phyloP scores from a whole-genome alignment of 2,113 vertebrate genomes.

The Potamarius usumacintae region DNA sequence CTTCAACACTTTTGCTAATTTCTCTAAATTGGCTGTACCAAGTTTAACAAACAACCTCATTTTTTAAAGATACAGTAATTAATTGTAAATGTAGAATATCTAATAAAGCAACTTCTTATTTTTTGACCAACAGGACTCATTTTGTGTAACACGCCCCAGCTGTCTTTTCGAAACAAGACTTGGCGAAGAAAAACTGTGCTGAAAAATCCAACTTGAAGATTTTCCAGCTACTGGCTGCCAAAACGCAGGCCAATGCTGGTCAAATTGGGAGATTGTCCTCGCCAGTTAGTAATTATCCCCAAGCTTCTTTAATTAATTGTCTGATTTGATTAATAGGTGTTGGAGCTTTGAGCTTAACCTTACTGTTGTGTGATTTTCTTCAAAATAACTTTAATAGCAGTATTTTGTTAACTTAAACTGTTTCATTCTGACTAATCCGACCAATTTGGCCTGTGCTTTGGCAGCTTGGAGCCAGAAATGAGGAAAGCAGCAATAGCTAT shows the following conservation, averaged over 20 bases:
- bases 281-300: background rate
- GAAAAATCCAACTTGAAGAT: background rate
- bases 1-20: no score
- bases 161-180: background rate
- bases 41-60: no score
- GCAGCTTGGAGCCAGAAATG: background rate
- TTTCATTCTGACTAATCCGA: background rate
- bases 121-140: no score
- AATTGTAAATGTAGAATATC: no score
- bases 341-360: background rate
- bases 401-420: background rate
- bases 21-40: no score
- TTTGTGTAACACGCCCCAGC: no score
- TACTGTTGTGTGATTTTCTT: background rate
- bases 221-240: background rate
- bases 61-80: no score
- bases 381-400: background rate
- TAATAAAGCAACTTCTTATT: no score
- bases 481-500: background rate
- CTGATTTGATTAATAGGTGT: background rate
- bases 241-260: background rate
- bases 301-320: background rate
- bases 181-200: background rate
- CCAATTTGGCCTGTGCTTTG: background rate
- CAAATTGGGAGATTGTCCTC: background rate